Base-by-base conservation (phyloP, 2,797 vertebrate genomes). In the Halcyon leucocephala region DNA sequence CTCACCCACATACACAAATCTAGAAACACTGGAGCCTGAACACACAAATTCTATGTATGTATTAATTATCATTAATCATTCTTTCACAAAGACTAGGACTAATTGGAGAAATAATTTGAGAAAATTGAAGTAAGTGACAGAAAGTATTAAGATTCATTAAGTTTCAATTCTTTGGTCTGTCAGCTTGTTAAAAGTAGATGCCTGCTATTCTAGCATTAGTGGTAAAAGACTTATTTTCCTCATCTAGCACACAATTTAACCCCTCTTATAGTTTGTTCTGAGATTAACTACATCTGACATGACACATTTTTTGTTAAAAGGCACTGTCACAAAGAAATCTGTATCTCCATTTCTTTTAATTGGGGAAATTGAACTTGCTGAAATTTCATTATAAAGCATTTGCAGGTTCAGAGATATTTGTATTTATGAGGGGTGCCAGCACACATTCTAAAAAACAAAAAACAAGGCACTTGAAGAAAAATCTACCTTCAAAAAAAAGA, bases 31-130 rank as follows among this genome's bases (percentile, higher is more conserved):
- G 51, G 33, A 97, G 91, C 66, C 65, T 84, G 93, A 96, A 94
- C 95, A 97, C 97, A 96, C 93, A 98, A 98, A 98, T 97, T 73
- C 41, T 82, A 94, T 90, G 82, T 91, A 96, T 82, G 86, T 95
- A 96, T 96, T 96, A 97, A 98, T 98, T 98, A 97, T 97, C 97
- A 98, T 98, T 97, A 98, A 96, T 97, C 96, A 97, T 97, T 96
- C 95, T 95, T 95, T 97, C 97, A 98, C 94, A 97, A 98, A 95
- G 95, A 95, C 89, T 94, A 80, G 91, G 96, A 96, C 96, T 97
- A 98, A 98, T 97, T 98, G 96, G 96, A 97, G 97, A 97, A 97
- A 96, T 97, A 96, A 98, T 98, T 97, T 95, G 95, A 96, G 97
- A 89, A 97, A 97, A 97, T 90, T 97, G 95, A 98, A 93, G 91